Base-by-base conservation (phyloP, 1,140 invertebrate species). In the Calycopis cecrops region DNA sequence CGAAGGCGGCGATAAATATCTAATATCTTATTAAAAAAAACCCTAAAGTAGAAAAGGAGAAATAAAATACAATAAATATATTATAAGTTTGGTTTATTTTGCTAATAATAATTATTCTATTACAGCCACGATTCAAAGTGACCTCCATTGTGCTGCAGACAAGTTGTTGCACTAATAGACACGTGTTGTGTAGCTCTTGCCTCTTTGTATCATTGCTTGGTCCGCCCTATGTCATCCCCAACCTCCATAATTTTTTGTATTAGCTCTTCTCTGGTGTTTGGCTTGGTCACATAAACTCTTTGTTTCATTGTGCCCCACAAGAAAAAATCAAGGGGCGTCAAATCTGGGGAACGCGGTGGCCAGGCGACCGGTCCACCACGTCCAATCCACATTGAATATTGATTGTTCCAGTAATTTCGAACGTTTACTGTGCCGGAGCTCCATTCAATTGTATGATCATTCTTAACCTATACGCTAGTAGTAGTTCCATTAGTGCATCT, bases 331-430 rank as follows among this genome's bases (percentile, higher is more conserved):
- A 40, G 51, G 11, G 37, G 51, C 10, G 37, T 53, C 12, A 61
- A 48, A 28, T 48, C 28, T 9, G 42, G 52, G 9, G 54, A 55
- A 49, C 55, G 50, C n/a, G 54, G 55, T 28, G 51, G 59, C 54
- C 51, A 61, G 12, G 59, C 50, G 35, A 61, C 51, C 33, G 54
- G 55, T 38, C 59, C 59, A 38, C 54, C 54, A 14, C 50, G 51
- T 52, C 59, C 59, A 49, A 61, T 57, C 59, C 59, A 61, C 14
- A 48, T 48, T 17, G 48, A 42, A 55, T 42, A 55, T 51, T 42
- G 9, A 9, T 21, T 11, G 9, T 55, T 47, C 35, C 34, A 55
- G 47, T 55, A 21, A 17, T 55, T 47, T 47, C 52, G 28, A 8
- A 55, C 42, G 10, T 21, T 47, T 48, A 16, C 11, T 16, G 44